phyloP scores from a whole-genome alignment of 2,113 vertebrate genomes.

The Panthera leo region DNA sequence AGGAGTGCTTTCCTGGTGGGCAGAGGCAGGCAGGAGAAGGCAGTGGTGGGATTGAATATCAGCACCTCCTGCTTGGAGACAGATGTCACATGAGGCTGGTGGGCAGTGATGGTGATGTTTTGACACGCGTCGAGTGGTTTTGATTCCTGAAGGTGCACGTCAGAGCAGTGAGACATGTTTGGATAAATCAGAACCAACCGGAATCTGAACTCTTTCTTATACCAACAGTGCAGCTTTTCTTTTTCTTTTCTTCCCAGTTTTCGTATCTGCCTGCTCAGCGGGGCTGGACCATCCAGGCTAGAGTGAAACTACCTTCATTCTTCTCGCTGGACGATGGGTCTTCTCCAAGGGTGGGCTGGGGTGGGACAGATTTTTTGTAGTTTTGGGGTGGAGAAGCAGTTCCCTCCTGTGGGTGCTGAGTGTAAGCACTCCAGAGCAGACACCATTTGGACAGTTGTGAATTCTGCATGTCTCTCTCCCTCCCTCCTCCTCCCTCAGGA shows the following conservation, averaged over 20 bases:
- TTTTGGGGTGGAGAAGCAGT: not conserved
- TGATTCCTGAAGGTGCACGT: slow-evolving; percentile 28
- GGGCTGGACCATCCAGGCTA: not conserved
- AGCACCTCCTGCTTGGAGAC: not conserved
- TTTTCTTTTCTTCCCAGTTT: not conserved
- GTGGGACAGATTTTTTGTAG: not conserved
- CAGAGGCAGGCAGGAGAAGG: not conserved
- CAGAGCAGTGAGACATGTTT: slow-evolving; percentile 35
- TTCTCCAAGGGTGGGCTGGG: rapidly evolving
- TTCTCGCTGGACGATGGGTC: rapidly evolving
- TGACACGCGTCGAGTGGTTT: slow-evolving; percentile 63
- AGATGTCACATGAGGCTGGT: rapidly evolving
- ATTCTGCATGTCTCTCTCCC: not conserved
- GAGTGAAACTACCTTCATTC: not conserved
- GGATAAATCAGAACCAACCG: slow-evolving; percentile 61
- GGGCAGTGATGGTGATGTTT: slow-evolving; percentile 46
- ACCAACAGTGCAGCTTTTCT: not conserved
- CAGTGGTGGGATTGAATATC: not conserved
- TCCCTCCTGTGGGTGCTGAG: not conserved
- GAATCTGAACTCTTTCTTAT: not conserved
- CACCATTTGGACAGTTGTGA: not conserved
- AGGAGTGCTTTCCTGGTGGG: not conserved
- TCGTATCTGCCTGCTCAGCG: not conserved
- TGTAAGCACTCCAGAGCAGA: not conserved
- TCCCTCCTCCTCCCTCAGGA: not conserved